These are phyloP conservation scores for Yponomeuta evonymella DNA, from an alignment of 2,888 invertebrate species.

Conservation along the genomic window DNA sequence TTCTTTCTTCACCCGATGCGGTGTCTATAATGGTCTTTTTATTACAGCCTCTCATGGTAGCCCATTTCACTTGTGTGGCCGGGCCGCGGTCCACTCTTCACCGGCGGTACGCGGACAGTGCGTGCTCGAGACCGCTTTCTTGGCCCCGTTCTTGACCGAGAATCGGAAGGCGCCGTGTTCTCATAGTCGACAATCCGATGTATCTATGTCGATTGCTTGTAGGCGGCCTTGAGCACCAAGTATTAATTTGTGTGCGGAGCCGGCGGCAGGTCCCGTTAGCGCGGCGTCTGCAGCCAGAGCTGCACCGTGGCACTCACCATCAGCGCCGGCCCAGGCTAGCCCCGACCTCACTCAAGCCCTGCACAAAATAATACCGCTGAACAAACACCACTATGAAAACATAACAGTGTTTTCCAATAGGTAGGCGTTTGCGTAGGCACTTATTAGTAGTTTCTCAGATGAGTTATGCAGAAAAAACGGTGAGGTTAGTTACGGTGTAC, in stretches of 20 bases:
- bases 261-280: conserved; percentile 64
- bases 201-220: conserved; percentile 73
- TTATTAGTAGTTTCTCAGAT: conserved; percentile 13
- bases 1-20: neutral
- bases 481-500: conserved; percentile 18
- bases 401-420: conserved; percentile 10
- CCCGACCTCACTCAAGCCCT: conserved; percentile 4
- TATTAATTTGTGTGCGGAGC: conserved; percentile 73
- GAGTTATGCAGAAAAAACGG: conserved; percentile 16
- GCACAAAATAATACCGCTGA: conserved; percentile 8
- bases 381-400: conserved; percentile 11
- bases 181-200: conserved; percentile 68
- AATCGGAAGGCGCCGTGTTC: conserved; percentile 62
- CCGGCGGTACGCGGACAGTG: neutral
- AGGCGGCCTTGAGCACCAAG: conserved; percentile 72
- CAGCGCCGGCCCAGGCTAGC: neutral
- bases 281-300: conserved; percentile 53
- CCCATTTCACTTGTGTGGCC: neutral
- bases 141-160: conserved; percentile 62
- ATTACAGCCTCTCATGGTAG: neutral
- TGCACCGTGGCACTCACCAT: conserved; percentile 36
- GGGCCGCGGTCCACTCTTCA: neutral
- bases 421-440: conserved; percentile 7
- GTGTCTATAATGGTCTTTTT: neutral
- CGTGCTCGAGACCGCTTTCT: conserved; percentile 51